Evolutionary conservation across 2,888 invertebrate species (phyloP).

Genomic region (Ceriagrion tenellum): DNA sequence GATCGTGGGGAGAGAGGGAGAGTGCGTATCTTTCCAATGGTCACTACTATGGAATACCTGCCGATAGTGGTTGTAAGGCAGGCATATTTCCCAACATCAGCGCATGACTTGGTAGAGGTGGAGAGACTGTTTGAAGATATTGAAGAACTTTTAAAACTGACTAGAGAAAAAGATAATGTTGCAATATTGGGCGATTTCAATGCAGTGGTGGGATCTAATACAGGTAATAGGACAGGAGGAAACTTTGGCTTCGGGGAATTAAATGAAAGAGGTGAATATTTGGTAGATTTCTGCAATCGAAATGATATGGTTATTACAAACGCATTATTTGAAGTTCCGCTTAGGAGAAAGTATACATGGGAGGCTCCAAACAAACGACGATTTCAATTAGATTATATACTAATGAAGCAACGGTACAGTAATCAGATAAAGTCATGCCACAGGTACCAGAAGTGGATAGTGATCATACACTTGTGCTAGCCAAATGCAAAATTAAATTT

Average conservation of each 20-base stretch:
- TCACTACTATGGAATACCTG: no score
- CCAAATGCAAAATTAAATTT: neutral
- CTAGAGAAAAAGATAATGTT: neutral
- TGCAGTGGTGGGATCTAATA: neutral
- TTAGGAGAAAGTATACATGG: neutral
- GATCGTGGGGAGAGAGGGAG: no score
- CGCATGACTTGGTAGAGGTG: neutral
- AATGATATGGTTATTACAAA: neutral
- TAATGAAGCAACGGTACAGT: no score
- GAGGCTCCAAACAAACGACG: neutral
- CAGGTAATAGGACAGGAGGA: neutral
- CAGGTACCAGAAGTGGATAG: neutral
- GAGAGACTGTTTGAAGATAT: neutral
- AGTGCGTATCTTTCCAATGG: no score
- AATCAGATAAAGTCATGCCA: no score
- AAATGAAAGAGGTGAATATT: neutral
- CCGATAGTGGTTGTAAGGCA: no score
- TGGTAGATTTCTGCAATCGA: neutral
- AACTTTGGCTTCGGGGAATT: neutral
- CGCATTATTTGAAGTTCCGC: neutral
- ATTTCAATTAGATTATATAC: neutral
- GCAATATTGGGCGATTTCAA: neutral
- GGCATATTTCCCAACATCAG: constrained; percentile 1
- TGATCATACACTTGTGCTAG: neutral
- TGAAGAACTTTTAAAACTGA: neutral